These are phyloP conservation scores for Brachirus orientalis DNA, from an alignment of 2,113 vertebrate species.

Conservation along the genomic window DNA sequence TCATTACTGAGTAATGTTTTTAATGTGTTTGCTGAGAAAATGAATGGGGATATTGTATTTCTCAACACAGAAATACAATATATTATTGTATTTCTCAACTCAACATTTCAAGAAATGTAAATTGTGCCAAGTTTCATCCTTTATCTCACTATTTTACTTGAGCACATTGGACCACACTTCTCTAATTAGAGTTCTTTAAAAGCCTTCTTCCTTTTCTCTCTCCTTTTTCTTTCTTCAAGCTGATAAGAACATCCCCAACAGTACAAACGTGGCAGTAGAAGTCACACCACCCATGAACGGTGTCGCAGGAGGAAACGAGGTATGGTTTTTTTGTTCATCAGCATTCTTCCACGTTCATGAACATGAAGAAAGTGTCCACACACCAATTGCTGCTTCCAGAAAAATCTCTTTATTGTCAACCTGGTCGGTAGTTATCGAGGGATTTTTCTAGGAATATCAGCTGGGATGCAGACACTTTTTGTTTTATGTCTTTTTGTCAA, in stretches of 20 bases:
- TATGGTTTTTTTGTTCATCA: slow-evolving; percentile 19
- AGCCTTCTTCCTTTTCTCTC: not conserved
- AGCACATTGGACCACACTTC: not conserved
- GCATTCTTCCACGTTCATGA: no score
- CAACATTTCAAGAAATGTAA: slow-evolving; percentile 21
- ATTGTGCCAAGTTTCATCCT: slow-evolving; percentile 31
- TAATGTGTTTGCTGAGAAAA: not conserved
- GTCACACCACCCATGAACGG: slow-evolving; percentile 93
- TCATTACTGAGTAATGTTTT: not conserved
- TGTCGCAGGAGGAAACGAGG: slow-evolving; percentile 79
- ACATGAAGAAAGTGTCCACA: no score
- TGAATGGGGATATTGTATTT: slow-evolving; percentile 25
- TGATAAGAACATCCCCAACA: slow-evolving; percentile 88
- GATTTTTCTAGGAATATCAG: no score
- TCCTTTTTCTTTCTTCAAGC: slow-evolving; percentile 14
- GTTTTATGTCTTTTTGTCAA: no score
- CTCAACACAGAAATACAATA: slow-evolving; percentile 29
- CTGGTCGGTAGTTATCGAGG: no score
- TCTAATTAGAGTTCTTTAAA: not conserved
- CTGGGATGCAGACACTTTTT: no score
- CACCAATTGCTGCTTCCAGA: no score
- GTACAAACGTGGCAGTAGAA: slow-evolving; percentile 89
- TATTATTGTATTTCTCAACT: slow-evolving; percentile 8
- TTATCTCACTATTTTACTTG: not conserved
- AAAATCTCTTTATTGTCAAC: no score